Evolutionary conservation across 1,140 invertebrate species (phyloP), one percentile per base, ranked within the genome.

Genomic region (Octopus sinensis): DNA sequence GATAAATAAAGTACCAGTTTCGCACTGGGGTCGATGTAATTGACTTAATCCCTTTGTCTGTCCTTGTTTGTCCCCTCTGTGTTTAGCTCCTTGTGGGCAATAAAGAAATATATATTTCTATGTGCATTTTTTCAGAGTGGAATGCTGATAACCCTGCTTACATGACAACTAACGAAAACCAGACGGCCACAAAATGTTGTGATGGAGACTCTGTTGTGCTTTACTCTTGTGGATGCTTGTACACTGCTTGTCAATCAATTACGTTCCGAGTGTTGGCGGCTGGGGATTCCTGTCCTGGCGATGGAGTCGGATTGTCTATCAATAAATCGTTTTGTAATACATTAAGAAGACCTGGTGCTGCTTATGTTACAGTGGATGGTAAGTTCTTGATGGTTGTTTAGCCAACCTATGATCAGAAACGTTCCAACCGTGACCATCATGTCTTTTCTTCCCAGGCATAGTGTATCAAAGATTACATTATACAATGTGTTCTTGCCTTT

Each of bases 111-210:
- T 43, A 43, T 43, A 43, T 43, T 43, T 43, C 30, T 43, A 23
- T 23, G 79, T 79, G 79, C 82, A 43, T 23, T 71, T 77, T 73
- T 79, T 30, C 84, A 90, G 89, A 89, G 85, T 90, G 89, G 89
- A 79, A 78, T 53, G 71, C 76, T 53, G 76, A 54, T 52, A 82
- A 82, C 78, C 82, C 85, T 53, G 87, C 85, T n/a, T 90, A 90
- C 78, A 76, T 79, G 68, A 78, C 83, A 7, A 88, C 86, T 80
- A 87, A 89, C 84, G 89, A 90, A 75, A 85, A 88, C 79, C 87
- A 86, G 76, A 89, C 85, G 53, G 87, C 85, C 3, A 89, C 88
- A 4, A 79, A 86, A 54, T 83, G 81, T 23, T 53, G 71, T 10
- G 81, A 82, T n/a, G 86, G 86, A 30, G 30, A 85, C 7, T 86